Evolutionary conservation across 2,797 vertebrate species (phyloP), one percentile per base, ranked within the genome.

Genomic region (Eulemur coronatus): DNA sequence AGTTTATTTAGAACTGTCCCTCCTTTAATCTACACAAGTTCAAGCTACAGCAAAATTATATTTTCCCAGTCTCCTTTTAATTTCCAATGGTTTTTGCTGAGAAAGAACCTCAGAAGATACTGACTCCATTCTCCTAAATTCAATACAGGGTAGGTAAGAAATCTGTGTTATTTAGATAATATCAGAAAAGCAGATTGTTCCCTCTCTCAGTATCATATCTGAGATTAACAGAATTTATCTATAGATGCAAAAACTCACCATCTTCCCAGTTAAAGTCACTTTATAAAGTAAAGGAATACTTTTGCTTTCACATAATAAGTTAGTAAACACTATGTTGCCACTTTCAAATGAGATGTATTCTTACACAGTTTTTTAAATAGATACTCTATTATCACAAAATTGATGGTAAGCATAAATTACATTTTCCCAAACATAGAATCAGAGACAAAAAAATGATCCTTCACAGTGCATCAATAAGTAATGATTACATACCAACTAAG

Each of bases 21-120:
- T 52, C 20, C 55, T 95, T 88, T 90, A 95, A 79, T 90, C 57
- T 81, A 43, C 15, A 55, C 17, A 70, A 79, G 1, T 85, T 92
- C 50, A 85, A 93, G 11, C 81, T 73, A 65, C 15, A 67, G n/a
- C 22, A 94, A 94, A 96, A 88, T 96, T 93, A 80, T 33, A 92
- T 33, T 70, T 93, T 95, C n/a, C 28, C 30, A 59, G 6, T 63
- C 59, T 70, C 43, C 52, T 55, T 96, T 93, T 76, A 92, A 94
- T 95, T 88, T 76, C 65, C 61, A 90, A 30, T 76, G 41, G 82
- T 67, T 92, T 91, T 50, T 94, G 14, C 69, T 94, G 50, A 92
- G 20, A 90, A 90, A 14, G 11, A 81, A 91, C 30, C 18, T 81
- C 52, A 85, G n/a, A 90, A 93, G 59, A 70, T 30, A 85, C 9